Evolutionary conservation across 2,797 vertebrate genomes (phyloP).

Genomic region (Argentina silus): DNA sequence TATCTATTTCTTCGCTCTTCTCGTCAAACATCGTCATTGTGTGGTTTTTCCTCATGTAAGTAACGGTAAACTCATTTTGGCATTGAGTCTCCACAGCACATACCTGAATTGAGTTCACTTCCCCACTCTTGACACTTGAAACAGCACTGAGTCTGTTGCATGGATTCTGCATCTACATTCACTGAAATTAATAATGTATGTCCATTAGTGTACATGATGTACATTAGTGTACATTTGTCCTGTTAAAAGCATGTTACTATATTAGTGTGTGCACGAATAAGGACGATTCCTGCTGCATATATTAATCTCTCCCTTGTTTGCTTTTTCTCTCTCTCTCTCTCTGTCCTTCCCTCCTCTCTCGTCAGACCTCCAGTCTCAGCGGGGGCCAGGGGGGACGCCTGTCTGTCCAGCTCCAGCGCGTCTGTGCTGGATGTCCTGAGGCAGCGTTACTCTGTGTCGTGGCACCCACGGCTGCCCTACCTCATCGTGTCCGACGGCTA

Average conservation of each 20-base stretch:
- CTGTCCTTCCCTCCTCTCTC: background rate
- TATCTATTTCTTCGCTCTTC: constrained; percentile 71
- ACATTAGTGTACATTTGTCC: no score
- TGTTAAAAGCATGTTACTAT: background rate
- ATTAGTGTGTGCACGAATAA: background rate
- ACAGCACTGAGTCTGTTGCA: background rate
- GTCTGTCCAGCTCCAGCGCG: constrained; percentile 82
- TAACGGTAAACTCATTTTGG: constrained; percentile 39
- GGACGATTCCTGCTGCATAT: background rate
- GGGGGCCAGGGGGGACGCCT: constrained; percentile 71
- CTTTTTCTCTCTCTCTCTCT: no score
- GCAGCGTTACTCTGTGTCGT: constrained; percentile 91
- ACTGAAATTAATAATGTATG: no score
- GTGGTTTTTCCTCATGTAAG: constrained; percentile 59
- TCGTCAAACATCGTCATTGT: constrained; percentile 60
- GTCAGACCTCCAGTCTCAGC: constrained; percentile 76
- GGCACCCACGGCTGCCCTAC: constrained; percentile 87
- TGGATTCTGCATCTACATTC: background rate
- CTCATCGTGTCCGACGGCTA: constrained; percentile 95
- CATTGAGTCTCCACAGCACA: background rate
- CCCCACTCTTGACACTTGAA: background rate
- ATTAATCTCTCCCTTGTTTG: background rate
- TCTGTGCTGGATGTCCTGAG: constrained; percentile 85
- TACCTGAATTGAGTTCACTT: background rate
- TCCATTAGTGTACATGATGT: no score